Conservation (phyloP, 2,113 vertebrate species). For the Clarias magur region DNA sequence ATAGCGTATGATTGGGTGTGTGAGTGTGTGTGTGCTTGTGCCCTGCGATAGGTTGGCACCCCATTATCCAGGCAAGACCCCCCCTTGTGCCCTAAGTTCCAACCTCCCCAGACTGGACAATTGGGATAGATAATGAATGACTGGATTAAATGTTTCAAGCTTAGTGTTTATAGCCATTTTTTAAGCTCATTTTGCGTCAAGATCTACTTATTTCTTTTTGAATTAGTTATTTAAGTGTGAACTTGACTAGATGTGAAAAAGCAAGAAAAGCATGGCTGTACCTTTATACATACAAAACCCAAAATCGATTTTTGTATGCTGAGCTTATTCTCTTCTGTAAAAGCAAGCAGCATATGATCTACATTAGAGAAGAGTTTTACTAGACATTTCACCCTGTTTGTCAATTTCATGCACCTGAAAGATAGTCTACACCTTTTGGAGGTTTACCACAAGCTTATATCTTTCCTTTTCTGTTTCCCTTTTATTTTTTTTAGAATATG, state of each 20-base stretch:
- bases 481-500: background rate
- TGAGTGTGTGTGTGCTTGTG: too few species aligned
- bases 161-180: background rate
- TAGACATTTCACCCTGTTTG: background rate
- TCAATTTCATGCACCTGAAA: constrained; percentile 2
- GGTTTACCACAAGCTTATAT: background rate
- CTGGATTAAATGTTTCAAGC: background rate
- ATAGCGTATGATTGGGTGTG: too few species aligned
- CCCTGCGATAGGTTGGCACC: too few species aligned
- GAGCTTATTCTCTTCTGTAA: background rate
- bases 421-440: background rate
- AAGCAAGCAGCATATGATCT: constrained; percentile 37
- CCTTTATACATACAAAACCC: background rate
- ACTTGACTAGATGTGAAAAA: too few species aligned
- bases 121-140: too few species aligned
- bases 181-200: too few species aligned
- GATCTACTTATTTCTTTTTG: background rate
- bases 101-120: too few species aligned
- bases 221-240: background rate
- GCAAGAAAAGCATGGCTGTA: background rate
- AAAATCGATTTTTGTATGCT: background rate
- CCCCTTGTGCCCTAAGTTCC: too few species aligned
- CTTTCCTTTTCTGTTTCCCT: background rate
- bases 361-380: constrained; percentile 19
- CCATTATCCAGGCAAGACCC: too few species aligned